Base-by-base conservation (phyloP, 2,113 vertebrate genomes). In the Apus apus region DNA sequence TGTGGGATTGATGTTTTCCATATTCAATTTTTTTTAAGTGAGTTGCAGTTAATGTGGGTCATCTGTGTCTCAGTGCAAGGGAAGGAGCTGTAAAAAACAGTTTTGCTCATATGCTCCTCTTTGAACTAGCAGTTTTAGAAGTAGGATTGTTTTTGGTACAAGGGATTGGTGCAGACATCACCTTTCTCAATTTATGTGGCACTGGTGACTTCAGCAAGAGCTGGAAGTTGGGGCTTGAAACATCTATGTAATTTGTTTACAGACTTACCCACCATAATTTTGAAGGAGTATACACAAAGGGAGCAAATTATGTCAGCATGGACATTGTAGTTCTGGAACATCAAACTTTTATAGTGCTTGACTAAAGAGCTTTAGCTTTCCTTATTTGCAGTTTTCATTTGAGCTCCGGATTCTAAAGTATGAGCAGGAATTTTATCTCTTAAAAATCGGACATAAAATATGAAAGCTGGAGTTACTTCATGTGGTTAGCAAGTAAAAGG, bases 1-100 rank as follows among this genome's bases (percentile, higher is more conserved):
- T 82, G 60, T 43, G 68, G 77, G 77, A 43, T 73, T 96, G 93
- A 94, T 3, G 27, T 95, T 91, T 96, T 95, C 93, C 87, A 89
- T 82, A 16, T 56, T 91, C 50, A 40, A 62, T 68, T 48, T 17
- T 68, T 62, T 70, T 60, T 19, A 8, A 10, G 61, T 30, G 73
- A 73, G 90, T 77, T 92, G 70, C 11, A 93, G 68, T 92, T 95
- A 87, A 91, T 90, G 27, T 29, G 65, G 91, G 80, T 96, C 80
- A 43, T 90, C 84, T 96, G 67, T 71, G 19, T 90, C 70, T 72
- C 12, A 0, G 16, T 82, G 62, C 68, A 51, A 91, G 74, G 46
- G 75, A 89, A 36, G 46, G 60, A 76, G 72, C 60, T 93, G 85
- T 92, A 95, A 95, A 95, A 94, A 70, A 34, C 3, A 5, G 32